A percentile compares a stretch with the other conserved stretches of the same genome.
These are phyloP conservation scores for Oceanodroma leucorhoa DNA, from an alignment of 2,797 vertebrate genomes.

Conservation along the genomic window DNA sequence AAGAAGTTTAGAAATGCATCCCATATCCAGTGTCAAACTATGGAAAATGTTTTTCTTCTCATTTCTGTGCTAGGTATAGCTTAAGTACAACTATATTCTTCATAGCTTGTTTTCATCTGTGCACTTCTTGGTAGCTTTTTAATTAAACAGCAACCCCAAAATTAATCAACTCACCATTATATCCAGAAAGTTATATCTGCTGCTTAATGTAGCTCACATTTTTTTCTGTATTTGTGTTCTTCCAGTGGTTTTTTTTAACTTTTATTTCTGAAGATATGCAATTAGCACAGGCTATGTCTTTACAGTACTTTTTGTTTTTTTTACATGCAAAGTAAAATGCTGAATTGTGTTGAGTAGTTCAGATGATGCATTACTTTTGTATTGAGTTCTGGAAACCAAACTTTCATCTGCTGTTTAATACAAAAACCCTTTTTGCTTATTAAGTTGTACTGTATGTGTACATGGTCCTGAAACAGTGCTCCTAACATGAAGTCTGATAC, in stretches of 20 bases:
- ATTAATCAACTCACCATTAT: neutral
- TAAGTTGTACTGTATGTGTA: neutral
- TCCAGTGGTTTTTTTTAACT: neutral
- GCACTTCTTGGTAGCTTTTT: neutral
- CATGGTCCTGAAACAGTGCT: neutral
- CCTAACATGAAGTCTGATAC: neutral
- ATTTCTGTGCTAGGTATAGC: neutral
- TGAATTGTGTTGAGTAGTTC: neutral
- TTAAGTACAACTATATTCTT: neutral
- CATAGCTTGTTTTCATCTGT: neutral
- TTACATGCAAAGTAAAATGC: neutral
- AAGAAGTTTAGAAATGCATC: neutral
- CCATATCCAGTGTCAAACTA: neutral
- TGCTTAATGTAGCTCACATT: neutral
- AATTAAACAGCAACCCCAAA: neutral
- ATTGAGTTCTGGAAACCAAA: neutral
- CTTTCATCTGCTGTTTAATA: neutral
- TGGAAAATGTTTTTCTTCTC: neutral
- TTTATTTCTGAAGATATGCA: neutral
- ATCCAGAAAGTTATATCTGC: neutral
- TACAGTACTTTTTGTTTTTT: neutral
- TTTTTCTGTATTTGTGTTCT: neutral
- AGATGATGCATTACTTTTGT: neutral
- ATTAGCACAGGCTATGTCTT: neutral
- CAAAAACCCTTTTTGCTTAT: neutral